A percentile compares a stretch with the other conserved stretches of the same genome.
Evolutionary conservation across 2,113 vertebrate genomes (phyloP).

Genomic region (Tragelaphus buxtoni): DNA sequence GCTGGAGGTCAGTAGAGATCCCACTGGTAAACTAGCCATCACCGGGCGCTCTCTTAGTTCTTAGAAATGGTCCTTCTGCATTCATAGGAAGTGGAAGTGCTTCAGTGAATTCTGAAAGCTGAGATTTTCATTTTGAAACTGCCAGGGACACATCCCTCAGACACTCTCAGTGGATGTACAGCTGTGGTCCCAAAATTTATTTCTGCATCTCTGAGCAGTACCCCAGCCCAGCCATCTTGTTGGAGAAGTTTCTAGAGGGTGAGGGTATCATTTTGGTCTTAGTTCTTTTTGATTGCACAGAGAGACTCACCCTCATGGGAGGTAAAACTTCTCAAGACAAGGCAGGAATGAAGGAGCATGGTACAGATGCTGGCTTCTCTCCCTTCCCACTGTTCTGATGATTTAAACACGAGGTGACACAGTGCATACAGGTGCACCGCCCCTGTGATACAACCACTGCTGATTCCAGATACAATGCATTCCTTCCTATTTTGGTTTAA

Average conservation of each 20-base stretch:
- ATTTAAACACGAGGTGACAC: accelerated
- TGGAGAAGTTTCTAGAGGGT: too few species aligned
- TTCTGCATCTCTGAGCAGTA: accelerated
- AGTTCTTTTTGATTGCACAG: background rate
- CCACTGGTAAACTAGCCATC: background rate
- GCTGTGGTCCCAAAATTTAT: background rate
- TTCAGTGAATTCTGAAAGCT: background rate
- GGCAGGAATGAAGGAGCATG: accelerated
- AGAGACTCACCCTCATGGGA: background rate
- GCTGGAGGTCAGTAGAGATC: accelerated
- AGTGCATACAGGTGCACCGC: accelerated
- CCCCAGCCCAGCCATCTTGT: accelerated
- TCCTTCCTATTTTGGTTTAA: background rate
- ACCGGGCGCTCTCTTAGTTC: accelerated
- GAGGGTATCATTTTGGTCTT: background rate
- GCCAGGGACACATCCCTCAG: accelerated
- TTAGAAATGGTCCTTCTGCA: background rate
- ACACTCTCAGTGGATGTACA: accelerated
- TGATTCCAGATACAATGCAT: accelerated
- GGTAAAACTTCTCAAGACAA: background rate
- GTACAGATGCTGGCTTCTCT: accelerated
- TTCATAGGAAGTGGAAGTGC: background rate
- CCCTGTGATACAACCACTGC: accelerated
- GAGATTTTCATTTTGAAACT: background rate
- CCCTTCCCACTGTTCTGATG: accelerated